Conservation (phyloP, 64 coral and sea anemone species). For the Stylophora pistillata region DNA sequence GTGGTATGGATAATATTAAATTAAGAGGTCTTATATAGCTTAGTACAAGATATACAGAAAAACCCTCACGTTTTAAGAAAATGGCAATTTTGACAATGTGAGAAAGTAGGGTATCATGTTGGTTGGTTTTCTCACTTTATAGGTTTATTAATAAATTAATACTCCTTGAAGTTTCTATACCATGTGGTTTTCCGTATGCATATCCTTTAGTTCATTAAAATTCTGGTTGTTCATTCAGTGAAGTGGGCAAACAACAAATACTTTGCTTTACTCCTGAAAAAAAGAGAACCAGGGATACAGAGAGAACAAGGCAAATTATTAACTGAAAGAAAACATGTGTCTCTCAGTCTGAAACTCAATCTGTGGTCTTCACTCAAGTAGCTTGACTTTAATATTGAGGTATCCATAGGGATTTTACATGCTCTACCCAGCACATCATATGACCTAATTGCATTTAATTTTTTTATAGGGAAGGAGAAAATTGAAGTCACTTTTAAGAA, state of each 20-base stretch:
- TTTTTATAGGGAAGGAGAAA: slow-evolving; percentile 70
- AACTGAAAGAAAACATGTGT: too few relatives aligned
- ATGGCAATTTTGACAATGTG: too few relatives aligned
- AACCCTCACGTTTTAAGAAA: not conserved
- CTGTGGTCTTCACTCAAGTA: too few relatives aligned
- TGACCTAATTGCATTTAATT: not conserved
- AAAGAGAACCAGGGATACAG: too few relatives aligned
- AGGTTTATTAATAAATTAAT: not conserved
- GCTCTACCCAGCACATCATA: not conserved
- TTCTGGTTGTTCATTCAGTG: too few relatives aligned
- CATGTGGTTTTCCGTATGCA: not conserved
- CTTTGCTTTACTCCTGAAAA: too few relatives aligned
- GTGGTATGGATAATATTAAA: slow-evolving; percentile 20
- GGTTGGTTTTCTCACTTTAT: not conserved
- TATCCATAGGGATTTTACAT: not conserved
- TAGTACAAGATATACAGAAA: not conserved
- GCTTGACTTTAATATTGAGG: too few relatives aligned
- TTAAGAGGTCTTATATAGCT: too few relatives aligned
- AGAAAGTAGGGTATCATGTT: too few relatives aligned
- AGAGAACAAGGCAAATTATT: too few relatives aligned
- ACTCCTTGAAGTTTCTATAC: not conserved
- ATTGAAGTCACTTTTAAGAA: slow-evolving; percentile 66
- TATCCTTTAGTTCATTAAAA: not conserved
- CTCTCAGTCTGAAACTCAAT: too few relatives aligned
- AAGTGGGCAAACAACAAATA: too few relatives aligned